These are phyloP conservation scores for Beris chalybata DNA, from an alignment of 2,888 invertebrate species.

Conservation along the genomic window DNA sequence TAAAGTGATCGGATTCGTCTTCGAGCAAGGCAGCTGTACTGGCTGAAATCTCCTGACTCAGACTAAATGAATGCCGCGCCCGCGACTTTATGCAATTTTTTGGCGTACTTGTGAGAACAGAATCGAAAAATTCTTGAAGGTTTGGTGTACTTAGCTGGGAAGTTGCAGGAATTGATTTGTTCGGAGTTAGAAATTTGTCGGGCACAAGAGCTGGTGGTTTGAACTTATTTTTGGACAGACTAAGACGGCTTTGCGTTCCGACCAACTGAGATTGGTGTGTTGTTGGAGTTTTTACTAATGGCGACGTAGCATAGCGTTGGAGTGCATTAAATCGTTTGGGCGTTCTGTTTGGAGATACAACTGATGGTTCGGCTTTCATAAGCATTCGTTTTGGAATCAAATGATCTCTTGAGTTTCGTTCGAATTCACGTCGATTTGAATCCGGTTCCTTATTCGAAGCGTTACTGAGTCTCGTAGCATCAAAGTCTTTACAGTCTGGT, in stretches of 20 bases:
- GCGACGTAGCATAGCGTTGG: background rate
- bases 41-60: slow-evolving; percentile 50
- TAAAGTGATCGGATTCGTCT: slow-evolving; percentile 45
- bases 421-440: too few species aligned
- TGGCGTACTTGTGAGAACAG: slow-evolving; percentile 33
- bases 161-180: slow-evolving; percentile 2
- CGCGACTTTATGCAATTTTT: slow-evolving; percentile 3
- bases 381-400: background rate
- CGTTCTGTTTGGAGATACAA: background rate
- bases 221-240: slow-evolving; percentile 12
- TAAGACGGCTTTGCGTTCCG: slow-evolving; percentile 1
- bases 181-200: slow-evolving; percentile 16
- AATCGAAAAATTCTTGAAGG: slow-evolving; percentile 34
- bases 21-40: slow-evolving; percentile 50
- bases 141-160: slow-evolving; percentile 27
- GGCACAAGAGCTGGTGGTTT: background rate
- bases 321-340: background rate
- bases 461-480: too few species aligned
- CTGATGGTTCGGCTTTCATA: background rate
- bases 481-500: background rate
- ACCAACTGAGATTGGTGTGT: background rate
- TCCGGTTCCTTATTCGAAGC: too few species aligned
- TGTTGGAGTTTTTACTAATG: background rate
- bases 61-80: slow-evolving; percentile 31
- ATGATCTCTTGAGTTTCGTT: too few species aligned